Percentiles rank a stretch among this genome's conserved stretches.
Evolutionary conservation across 2,113 vertebrate species (phyloP).

Genomic region (Sardina pilchardus): DNA sequence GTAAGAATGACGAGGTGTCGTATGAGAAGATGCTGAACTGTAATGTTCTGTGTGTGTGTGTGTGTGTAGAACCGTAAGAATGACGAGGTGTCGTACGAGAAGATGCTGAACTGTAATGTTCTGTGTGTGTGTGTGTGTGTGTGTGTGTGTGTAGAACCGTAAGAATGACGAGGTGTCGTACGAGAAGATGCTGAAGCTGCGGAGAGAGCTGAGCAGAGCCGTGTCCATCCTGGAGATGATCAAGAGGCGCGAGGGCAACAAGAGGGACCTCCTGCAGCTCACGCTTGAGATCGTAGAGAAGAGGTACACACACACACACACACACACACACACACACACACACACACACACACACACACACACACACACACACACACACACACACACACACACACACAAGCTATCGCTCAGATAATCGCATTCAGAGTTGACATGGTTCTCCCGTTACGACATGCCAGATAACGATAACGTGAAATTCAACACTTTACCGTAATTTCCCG

Average conservation of each 20-base stretch:
- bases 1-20: constrained; percentile 45
- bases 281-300: constrained; percentile 99
- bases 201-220: constrained; percentile 92
- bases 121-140: constrained; percentile 85
- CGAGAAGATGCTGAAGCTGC: constrained; percentile 98
- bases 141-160: constrained; percentile 80
- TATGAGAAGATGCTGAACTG: too few relatives aligned
- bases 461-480: too few relatives aligned
- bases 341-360: background rate
- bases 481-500: too few relatives aligned
- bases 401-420: too few relatives aligned
- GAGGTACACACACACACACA: constrained; percentile 70
- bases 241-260: constrained; percentile 96
- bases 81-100: constrained; percentile 45
- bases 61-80: background rate
- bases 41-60: background rate
- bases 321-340: constrained; percentile 86
- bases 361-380: too few relatives aligned
- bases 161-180: constrained; percentile 99
- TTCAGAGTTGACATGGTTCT: too few relatives aligned
- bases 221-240: constrained; percentile 99
- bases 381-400: too few relatives aligned
- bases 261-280: constrained; percentile 93
- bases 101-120: constrained; percentile 48
- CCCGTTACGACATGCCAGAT: too few relatives aligned